These are phyloP conservation scores for Rousettus leschenaultii DNA, from an alignment of 2,113 vertebrate genomes.

Conservation along the genomic window DNA sequence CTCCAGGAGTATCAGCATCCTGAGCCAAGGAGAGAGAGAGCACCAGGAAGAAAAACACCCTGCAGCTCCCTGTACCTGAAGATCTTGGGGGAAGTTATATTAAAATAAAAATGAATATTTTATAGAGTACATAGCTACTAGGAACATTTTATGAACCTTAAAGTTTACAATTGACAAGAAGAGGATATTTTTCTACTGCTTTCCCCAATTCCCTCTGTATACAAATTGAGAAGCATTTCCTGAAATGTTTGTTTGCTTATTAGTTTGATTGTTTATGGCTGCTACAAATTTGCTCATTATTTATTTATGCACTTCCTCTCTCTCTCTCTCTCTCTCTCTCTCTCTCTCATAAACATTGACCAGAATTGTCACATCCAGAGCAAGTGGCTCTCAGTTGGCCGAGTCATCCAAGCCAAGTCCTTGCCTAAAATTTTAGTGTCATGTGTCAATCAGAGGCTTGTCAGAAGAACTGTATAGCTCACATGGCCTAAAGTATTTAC, in stretches of 20 bases:
- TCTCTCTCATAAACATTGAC: no score
- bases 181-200: not conserved
- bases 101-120: slow-evolving; percentile 8
- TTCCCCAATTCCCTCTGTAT: not conserved
- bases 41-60: not conserved
- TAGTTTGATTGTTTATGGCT: not conserved
- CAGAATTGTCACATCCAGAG: no score
- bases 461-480: no score
- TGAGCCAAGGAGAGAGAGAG: not conserved
- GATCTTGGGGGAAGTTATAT: not conserved
- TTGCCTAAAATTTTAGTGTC: no score
- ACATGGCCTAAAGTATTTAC: not conserved
- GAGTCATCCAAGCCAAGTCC: no score
- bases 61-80: not conserved
- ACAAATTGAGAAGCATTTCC: not conserved
- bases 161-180: not conserved
- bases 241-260: not conserved
- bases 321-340: not conserved
- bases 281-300: not conserved
- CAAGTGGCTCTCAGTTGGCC: no score
- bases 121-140: not conserved
- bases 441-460: no score
- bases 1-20: not conserved
- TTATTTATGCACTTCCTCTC: not conserved
- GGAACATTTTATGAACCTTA: not conserved